These are phyloP conservation scores for Hedya salicella DNA, from an alignment of 2,888 invertebrate genomes.

Conservation along the genomic window DNA sequence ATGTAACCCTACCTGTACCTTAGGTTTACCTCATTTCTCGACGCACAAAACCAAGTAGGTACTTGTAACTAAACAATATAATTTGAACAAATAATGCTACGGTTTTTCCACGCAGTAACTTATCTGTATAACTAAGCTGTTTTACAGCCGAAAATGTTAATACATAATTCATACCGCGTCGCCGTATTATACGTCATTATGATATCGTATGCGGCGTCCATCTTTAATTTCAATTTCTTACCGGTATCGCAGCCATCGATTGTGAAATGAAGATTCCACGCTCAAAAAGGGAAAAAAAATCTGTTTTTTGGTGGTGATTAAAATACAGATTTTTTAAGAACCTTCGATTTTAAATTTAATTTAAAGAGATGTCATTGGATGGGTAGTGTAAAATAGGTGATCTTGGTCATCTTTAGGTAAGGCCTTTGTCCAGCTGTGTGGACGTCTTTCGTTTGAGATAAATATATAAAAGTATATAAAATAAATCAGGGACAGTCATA, in stretches of 20 bases:
- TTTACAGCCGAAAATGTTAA: slow-evolving; percentile 50
- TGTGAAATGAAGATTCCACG: slow-evolving; percentile 42
- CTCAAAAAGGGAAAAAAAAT: not conserved
- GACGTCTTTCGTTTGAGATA: too few relatives aligned
- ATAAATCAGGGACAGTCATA: too few relatives aligned
- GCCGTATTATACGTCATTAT: slow-evolving; percentile 60
- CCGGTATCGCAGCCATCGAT: slow-evolving; percentile 38
- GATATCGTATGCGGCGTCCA: slow-evolving; percentile 51
- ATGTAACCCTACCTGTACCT: too few relatives aligned
- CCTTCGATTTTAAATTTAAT: not conserved
- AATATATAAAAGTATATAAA: too few relatives aligned
- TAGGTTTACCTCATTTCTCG: too few relatives aligned
- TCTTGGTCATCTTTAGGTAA: too few relatives aligned
- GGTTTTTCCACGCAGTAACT: slow-evolving; percentile 6
- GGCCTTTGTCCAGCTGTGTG: too few relatives aligned
- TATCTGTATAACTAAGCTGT: slow-evolving; percentile 22
- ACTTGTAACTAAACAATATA: too few relatives aligned
- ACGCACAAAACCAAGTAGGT: too few relatives aligned
- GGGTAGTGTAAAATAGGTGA: too few relatives aligned
- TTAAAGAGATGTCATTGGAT: too few relatives aligned
- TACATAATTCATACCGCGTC: slow-evolving; percentile 59
- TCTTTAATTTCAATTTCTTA: slow-evolving; percentile 60
- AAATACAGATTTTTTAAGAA: not conserved
- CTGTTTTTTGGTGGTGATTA: slow-evolving; percentile 1
- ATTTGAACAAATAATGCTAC: not conserved